Base-by-base conservation (phyloP, 2,888 invertebrate genomes). In the Brachypalpus laphriformis region DNA sequence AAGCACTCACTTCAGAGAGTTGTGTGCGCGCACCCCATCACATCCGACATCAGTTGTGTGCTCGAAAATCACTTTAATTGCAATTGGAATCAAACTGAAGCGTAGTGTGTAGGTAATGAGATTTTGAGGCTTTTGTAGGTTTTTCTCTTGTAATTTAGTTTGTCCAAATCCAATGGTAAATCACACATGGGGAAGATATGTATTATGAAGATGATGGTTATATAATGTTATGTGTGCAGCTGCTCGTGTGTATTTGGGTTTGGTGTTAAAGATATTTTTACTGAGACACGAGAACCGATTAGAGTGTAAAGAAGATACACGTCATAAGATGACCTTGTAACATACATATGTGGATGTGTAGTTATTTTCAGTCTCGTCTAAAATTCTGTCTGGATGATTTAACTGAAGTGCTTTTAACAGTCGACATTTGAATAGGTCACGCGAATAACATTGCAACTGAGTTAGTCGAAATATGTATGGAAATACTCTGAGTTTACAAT, bases 61-160 rank as follows among this genome's bases (percentile, higher is more conserved):
- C 65, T 75, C 75, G 75, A 75, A 74, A 75, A 75, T 66, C 75
- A 75, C 65, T 65, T 75, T 75, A 75, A 75, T 65, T 75, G 74
- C 75, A 75, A 37, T 56, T 57, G 54, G 54, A 74, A 63, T 63
- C 54, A 45, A 74, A 74, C 20, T 63, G 63, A 74, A 63, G 63
- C 74, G 31, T 63, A 25, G 16, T 9, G 3, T 9, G 34, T 34
- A 34, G 61, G 54, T 74, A 63, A 74, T 54, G 54, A 74, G 74
- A 74, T 74, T 63, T 74, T 45, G 51, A 47, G 74, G 74, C 54
- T 63, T 63, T 72, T 72, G 72, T 72, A 51, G 72, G 72, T 72
- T 51, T 72, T 72, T 51, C 72, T 68, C 54, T 74, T 61, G 74
- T 74, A 63, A 63, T 63, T 74, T n/a, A 31, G 63, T 74, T 54